Evolutionary conservation across 2,888 invertebrate genomes (phyloP).

Genomic region (Mamestra brassicae): DNA sequence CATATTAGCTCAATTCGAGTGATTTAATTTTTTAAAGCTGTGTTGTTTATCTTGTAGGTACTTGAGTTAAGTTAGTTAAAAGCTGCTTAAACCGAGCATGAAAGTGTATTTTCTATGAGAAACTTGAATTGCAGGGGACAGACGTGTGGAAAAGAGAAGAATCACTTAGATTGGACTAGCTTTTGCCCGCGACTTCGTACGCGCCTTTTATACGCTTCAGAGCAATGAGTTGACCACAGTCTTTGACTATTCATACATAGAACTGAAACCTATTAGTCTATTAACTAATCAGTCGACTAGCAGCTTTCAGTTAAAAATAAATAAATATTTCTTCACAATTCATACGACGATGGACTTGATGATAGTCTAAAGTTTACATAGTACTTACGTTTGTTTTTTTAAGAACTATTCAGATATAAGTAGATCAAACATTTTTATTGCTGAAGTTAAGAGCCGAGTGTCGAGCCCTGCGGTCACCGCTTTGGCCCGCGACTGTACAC

Average conservation of each 20-base stretch:
- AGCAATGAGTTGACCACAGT: neutral
- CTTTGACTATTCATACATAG: neutral
- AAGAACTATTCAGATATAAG: neutral
- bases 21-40: constrained; percentile 12
- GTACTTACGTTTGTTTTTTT: neutral
- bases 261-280: neutral
- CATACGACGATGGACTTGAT: neutral
- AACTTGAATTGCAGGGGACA: neutral
- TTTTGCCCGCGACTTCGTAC: no score
- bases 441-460: constrained; percentile 68
- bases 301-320: neutral
- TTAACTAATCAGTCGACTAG: neutral
- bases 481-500: constrained; percentile 68
- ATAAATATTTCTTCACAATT: neutral
- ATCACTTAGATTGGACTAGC: no score
- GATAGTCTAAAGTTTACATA: neutral
- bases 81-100: neutral
- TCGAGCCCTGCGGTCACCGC: constrained; percentile 72
- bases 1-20: neutral
- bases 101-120: neutral
- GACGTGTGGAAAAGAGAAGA: no score
- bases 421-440: constrained; percentile 22
- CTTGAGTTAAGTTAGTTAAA: neutral
- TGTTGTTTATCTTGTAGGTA: neutral
- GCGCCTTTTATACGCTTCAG: neutral